These are phyloP conservation scores for Pygoscelis antarcticus DNA, from an alignment of 2,113 vertebrate species.

Conservation along the genomic window DNA sequence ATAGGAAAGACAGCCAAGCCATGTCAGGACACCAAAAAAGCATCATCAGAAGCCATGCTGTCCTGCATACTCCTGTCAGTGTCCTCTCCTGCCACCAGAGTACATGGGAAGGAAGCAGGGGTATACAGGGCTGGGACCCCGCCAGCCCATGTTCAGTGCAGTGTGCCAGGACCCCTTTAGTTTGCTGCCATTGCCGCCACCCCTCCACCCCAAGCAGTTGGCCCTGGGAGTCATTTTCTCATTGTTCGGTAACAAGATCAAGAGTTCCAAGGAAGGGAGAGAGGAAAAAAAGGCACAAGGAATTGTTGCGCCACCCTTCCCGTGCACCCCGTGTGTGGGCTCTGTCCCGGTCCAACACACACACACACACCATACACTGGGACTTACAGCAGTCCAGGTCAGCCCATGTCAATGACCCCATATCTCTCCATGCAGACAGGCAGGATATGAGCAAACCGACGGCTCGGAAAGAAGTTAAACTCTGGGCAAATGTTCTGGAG, in stretches of 20 bases:
- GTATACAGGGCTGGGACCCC: background rate
- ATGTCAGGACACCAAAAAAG: background rate
- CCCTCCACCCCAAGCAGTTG: too few species aligned
- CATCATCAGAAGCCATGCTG: background rate
- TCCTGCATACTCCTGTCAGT: background rate
- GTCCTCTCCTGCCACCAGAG: background rate
- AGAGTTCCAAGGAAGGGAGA: background rate
- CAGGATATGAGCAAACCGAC: background rate
- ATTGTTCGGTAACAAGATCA: rapidly evolving
- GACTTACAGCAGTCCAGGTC: rapidly evolving
- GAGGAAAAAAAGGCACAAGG: background rate
- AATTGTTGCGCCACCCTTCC: background rate
- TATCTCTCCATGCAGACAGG: background rate
- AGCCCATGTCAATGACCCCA: background rate
- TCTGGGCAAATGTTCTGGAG: background rate
- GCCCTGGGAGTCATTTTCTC: background rate
- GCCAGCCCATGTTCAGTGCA: background rate
- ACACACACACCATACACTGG: background rate
- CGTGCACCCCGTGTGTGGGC: rapidly evolving
- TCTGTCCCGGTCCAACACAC: background rate
- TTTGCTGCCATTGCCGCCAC: background rate
- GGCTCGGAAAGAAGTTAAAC: background rate
- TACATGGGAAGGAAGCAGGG: background rate
- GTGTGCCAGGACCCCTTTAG: background rate
- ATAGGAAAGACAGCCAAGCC: background rate